These are phyloP conservation scores for Balaeniceps rex DNA, from an alignment of 2,113 vertebrate species.

Conservation along the genomic window DNA sequence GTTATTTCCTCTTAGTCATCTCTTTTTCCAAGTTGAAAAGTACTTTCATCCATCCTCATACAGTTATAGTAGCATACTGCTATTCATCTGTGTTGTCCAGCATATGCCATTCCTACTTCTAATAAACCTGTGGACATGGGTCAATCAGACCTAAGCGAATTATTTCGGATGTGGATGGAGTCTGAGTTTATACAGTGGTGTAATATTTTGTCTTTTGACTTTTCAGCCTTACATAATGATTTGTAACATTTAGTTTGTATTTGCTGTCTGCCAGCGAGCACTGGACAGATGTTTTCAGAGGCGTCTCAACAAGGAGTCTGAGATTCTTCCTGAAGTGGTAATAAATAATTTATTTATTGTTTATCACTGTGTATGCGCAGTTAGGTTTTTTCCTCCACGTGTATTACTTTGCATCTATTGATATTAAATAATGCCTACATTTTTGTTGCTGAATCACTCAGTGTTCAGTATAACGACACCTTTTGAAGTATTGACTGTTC, in stretches of 20 bases:
- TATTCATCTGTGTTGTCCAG: background rate
- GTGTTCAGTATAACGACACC: background rate
- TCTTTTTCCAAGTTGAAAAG: background rate
- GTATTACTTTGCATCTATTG: background rate
- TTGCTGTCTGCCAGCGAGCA: background rate
- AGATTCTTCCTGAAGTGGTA: background rate
- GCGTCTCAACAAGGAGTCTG: background rate
- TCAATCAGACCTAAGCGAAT: background rate
- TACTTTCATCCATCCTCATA: background rate
- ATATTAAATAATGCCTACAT: background rate
- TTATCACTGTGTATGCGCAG: background rate
- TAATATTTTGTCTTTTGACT: background rate
- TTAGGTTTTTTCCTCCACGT: background rate
- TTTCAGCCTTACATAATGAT: background rate
- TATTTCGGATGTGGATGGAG: background rate
- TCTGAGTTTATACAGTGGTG: background rate
- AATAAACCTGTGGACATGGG: background rate
- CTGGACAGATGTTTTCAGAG: background rate
- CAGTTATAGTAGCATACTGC: background rate
- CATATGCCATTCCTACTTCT: background rate
- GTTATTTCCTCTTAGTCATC: background rate
- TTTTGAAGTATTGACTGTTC: background rate
- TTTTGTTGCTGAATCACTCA: slow-evolving; percentile 10
- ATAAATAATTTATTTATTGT: background rate
- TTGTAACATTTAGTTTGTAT: background rate